Evolutionary conservation across 2,797 vertebrate genomes (phyloP), one percentile per base, ranked within the genome.

Genomic region (Sciurus carolinensis): DNA sequence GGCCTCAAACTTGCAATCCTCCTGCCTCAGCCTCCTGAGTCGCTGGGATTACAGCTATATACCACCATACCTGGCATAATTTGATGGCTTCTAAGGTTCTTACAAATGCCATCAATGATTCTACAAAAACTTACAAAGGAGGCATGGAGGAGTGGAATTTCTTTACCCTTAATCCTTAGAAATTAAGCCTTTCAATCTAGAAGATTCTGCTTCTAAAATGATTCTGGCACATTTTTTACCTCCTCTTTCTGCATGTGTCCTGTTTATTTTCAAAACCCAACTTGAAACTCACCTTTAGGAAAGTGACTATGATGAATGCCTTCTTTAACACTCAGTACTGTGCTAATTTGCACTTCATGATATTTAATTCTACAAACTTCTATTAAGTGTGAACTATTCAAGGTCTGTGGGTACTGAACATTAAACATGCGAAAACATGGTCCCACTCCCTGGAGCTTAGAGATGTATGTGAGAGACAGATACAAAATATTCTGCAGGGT

Each of bases 221-320:
- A 96, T 69, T 73, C n/a, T 85, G 36, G 57, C 12, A 71, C 9
- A 44, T n/a, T 36, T 66, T 42, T 67, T 52, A n/a, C 67, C 28
- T 81, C 67, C 20, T 94, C 82, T 81, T 86, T 91, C 71, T 83
- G 1, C 62, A 75, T 36, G 44, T 39, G 52, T 42, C 33, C 42
- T 72, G 69, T 62, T 89, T 83, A 83, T 91, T 47, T 96, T 87
- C 57, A 95, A 94, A 92, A 75, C 22, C 42, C 64, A 94, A 52
- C 54, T 54, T 82, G 33, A 96, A 95, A 84, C 12, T 94, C 33
- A 95, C 76, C 62, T 93, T 94, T 93, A 91, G 54, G 76, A 80
- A 93, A 64, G 67, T 67, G n/a, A 92, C 36, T 77, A n/a, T 54
- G 28, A 73, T 75, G 57, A 95, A 71, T 64, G 33, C 12, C 39